phyloP scores from a whole-genome alignment of 2,113 vertebrate species.

The Leiothrix lutea region DNA sequence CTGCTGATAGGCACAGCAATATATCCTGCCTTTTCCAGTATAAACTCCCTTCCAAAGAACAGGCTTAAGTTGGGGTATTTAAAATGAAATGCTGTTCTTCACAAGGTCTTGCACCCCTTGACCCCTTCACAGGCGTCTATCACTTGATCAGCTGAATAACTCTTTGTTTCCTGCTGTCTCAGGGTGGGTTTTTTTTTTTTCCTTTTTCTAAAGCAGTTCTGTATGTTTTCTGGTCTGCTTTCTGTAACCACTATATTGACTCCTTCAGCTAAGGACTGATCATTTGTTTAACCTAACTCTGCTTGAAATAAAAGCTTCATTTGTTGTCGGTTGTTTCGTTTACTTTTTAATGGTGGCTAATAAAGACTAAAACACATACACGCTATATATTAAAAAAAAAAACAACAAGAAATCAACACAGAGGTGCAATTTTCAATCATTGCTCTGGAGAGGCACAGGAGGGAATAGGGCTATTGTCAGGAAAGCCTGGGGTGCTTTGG shows the following conservation, averaged over 20 bases:
- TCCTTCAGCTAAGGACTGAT: conserved; percentile 18
- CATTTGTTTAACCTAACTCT: conserved; percentile 35
- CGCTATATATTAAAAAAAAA: neutral
- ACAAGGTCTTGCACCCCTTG: conserved; percentile 3
- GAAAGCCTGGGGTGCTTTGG: conserved; percentile 7
- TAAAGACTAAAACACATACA: conserved; percentile 9
- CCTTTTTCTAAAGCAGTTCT: neutral
- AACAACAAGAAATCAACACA: neutral
- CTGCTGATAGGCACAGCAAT: conserved; percentile 12
- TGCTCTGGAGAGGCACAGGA: neutral
- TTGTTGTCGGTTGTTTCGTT: conserved; percentile 50
- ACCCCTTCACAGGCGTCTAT: conserved; percentile 1
- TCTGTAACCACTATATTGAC: conserved; percentile 6
- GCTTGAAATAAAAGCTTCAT: conserved; percentile 28
- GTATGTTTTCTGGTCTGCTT: conserved; percentile 39
- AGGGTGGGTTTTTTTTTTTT: neutral
- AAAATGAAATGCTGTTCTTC: conserved; percentile 51
- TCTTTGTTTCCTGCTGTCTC: conserved; percentile 17
- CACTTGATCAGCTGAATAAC: conserved; percentile 50
- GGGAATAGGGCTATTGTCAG: conserved; percentile 23
- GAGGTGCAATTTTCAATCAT: conserved; percentile 10
- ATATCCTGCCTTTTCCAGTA: conserved; percentile 27
- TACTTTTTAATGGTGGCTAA: conserved; percentile 38
- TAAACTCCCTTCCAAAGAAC: neutral
- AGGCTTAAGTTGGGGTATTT: conserved; percentile 31